These are phyloP conservation scores for Baryphthengus martii DNA, from an alignment of 2,113 vertebrate species.

Conservation along the genomic window DNA sequence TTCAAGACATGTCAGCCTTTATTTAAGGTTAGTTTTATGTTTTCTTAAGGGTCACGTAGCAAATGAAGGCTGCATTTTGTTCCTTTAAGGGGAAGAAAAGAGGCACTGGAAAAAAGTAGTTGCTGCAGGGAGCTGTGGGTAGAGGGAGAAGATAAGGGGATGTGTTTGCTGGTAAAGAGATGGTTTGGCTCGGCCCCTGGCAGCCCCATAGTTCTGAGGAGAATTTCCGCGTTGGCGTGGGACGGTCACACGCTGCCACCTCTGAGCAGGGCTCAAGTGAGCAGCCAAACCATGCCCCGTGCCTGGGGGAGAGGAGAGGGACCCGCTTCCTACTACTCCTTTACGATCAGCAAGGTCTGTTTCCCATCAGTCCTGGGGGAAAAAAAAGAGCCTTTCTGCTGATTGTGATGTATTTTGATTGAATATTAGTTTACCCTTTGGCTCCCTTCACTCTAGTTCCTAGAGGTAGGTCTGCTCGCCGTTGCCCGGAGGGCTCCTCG, in stretches of 20 bases:
- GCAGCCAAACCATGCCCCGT: rapidly evolving
- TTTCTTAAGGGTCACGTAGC: slow-evolving; percentile 18
- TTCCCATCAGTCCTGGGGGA: background rate
- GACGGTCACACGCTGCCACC: background rate
- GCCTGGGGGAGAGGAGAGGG: background rate
- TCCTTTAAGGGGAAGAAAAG: slow-evolving; percentile 39
- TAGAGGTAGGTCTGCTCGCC: rapidly evolving
- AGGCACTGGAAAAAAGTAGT: background rate
- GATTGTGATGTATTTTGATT: background rate
- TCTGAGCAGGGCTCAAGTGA: background rate
- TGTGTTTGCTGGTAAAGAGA: slow-evolving; percentile 1
- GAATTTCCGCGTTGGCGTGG: slow-evolving; percentile 34
- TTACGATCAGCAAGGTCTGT: no score
- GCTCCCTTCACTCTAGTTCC: background rate
- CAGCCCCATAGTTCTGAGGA: slow-evolving; percentile 37
- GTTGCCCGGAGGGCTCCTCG: background rate
- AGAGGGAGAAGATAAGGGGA: background rate
- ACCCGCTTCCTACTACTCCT: background rate
- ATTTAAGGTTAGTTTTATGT: slow-evolving; percentile 44
- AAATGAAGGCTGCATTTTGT: slow-evolving; percentile 22
- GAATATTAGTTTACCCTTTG: background rate
- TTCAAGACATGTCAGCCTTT: slow-evolving; percentile 66
- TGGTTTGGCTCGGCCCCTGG: slow-evolving; percentile 51
- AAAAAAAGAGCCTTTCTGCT: rapidly evolving
- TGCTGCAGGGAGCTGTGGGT: background rate